Evolutionary conservation across 2,797 vertebrate species (phyloP).

Genomic region (Selene dorsalis): DNA sequence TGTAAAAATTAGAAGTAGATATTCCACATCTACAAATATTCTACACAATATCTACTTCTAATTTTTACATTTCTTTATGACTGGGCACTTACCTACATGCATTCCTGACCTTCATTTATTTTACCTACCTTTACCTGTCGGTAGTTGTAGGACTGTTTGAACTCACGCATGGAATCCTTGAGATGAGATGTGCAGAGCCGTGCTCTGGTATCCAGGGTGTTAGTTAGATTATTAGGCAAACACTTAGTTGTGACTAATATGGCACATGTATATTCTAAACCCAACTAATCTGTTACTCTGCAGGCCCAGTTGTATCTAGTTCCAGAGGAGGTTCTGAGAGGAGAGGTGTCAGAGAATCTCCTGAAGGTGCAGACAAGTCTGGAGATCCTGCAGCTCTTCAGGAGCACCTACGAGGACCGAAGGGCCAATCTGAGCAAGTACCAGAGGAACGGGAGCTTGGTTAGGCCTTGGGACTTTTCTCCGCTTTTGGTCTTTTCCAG

Average conservation of each 20-base stretch:
- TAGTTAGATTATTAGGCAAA: neutral
- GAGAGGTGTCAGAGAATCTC: slow-evolving; percentile 89
- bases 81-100: too few relatives aligned
- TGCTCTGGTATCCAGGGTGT: neutral
- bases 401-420: slow-evolving; percentile 83
- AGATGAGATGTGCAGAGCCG: too few relatives aligned
- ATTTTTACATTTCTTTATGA: too few relatives aligned
- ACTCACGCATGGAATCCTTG: too few relatives aligned
- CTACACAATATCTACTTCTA: too few relatives aligned
- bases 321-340: slow-evolving; percentile 91
- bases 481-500: slow-evolving; percentile 84
- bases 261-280: neutral
- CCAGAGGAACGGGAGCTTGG: slow-evolving; percentile 78
- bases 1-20: too few relatives aligned
- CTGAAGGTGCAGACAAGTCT: slow-evolving; percentile 82
- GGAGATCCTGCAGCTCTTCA: slow-evolving; percentile 86
- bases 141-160: too few relatives aligned
- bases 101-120: too few relatives aligned
- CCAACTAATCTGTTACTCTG: neutral
- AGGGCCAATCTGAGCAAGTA: slow-evolving; percentile 83
- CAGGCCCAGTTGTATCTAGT: slow-evolving; percentile 87
- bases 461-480: slow-evolving; percentile 88
- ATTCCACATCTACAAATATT: too few relatives aligned
- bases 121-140: too few relatives aligned
- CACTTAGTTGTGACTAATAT: neutral